Base-by-base conservation (phyloP, 2,888 invertebrate genomes). In the Parthenolecanium corni region DNA sequence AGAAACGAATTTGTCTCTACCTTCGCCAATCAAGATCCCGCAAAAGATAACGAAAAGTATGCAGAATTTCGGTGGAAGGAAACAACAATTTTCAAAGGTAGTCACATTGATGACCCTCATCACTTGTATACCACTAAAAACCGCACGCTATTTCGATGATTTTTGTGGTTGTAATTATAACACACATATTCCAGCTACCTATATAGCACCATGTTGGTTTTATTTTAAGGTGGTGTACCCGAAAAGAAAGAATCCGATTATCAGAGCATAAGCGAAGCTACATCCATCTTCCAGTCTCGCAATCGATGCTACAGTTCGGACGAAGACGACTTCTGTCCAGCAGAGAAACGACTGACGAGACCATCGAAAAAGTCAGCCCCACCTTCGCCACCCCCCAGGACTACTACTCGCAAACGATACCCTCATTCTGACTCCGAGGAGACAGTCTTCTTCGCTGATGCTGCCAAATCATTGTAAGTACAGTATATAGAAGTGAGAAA, bases 401-500 rank as follows among this genome's bases (percentile, higher is more conserved):
- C 25, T 14, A 24, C 20, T 9, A 44, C 42, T 14, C 54, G 53
- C 56, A 63, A 57, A 42, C 64, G 64, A 16, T 69, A 70, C 64
- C 70, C 70, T 12, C 70, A 70, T 65, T 70, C 70, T 3, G 70
- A 70, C 64, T 70, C 70, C 18, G 70, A 70, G 63, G 70, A 70
- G 31, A 67, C 69, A 36, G 69, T 68, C 31, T 69, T 70, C 52
- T 69, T 77, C 58, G 74, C 76, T 21, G 61, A 61, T 51, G n/a
- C 51, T 1, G 23, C 61, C 3, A 49, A 49, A 40, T 61, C 61
- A 36, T 36, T 61, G 61, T 61, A 49, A 49, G 51, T 38, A 24
- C 5, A 36, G 5, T 53, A 9, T 6, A n/a, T n/a, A n/a, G n/a
- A n/a, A n/a, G n/a, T n/a, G n/a, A n/a, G n/a, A n/a, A n/a, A n/a